Conservation (phyloP, 2,797 vertebrate genomes). For the Taenioides sp. region DNA sequence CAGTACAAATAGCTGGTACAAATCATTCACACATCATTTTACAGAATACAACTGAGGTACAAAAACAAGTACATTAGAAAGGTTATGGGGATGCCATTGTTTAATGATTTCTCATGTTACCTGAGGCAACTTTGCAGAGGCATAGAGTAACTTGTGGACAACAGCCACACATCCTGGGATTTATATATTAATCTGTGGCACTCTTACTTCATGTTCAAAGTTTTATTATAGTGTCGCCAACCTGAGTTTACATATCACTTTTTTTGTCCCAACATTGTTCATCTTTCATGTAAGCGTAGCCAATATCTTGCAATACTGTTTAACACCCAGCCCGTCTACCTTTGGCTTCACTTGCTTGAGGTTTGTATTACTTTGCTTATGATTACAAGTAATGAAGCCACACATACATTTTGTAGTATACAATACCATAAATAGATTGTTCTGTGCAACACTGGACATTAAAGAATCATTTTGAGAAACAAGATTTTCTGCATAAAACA, state of each 20-base stretch:
- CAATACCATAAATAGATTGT: conserved; percentile 29
- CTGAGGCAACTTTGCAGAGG: conserved; percentile 71
- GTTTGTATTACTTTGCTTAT: conserved; percentile 15
- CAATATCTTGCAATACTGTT: not conserved
- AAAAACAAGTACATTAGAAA: conserved; percentile 27
- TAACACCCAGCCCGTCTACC: conserved; percentile 17
- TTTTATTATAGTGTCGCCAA: conserved; percentile 19
- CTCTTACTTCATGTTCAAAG: not conserved
- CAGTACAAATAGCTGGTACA: conserved; percentile 58
- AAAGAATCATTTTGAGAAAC: conserved; percentile 25
- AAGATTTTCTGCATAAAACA: conserved; percentile 62
- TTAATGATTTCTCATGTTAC: conserved; percentile 30
- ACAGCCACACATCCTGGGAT: conserved; percentile 39
- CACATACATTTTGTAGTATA: conserved; percentile 21
- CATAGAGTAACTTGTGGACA: conserved; percentile 43
- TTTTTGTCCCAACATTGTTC: conserved; percentile 2
- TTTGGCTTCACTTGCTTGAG: conserved; percentile 39
- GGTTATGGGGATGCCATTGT: conserved; percentile 26
- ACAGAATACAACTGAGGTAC: conserved; percentile 53
- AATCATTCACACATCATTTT: conserved; percentile 55
- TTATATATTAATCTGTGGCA: conserved; percentile 45
- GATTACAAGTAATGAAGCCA: conserved; percentile 15
- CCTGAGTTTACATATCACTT: conserved; percentile 47
- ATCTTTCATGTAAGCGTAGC: not conserved
- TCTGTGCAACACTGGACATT: conserved; percentile 24